Conservation (phyloP, 2,113 vertebrate genomes). For the Anguilla rostrata region DNA sequence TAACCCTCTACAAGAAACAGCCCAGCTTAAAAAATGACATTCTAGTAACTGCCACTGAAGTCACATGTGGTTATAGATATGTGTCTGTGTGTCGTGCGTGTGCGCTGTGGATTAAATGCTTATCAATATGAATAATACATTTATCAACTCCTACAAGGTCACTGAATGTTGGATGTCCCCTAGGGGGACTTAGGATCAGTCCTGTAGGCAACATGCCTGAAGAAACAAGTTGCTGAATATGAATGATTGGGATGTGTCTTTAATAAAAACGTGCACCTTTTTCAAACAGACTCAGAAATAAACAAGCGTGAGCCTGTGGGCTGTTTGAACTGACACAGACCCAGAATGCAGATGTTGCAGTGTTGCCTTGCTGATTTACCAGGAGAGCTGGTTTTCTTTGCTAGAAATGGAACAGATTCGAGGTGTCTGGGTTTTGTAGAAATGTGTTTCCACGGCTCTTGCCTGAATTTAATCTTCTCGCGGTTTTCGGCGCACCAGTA, state of each 20-base stretch:
- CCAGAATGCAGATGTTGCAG: constrained; percentile 16
- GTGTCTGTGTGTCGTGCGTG: not conserved
- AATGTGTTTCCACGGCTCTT: not conserved
- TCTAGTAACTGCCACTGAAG: constrained; percentile 17
- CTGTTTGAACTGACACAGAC: constrained; percentile 9
- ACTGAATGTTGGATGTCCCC: not conserved
- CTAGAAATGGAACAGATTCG: not conserved
- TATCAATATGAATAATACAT: constrained; percentile 6
- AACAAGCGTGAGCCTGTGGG: not conserved
- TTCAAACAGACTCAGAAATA: not conserved
- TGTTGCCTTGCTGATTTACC: not conserved
- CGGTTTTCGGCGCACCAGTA: not conserved
- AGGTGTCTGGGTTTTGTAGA: not conserved
- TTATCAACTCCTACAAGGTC: not conserved
- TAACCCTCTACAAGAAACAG: constrained; percentile 14
- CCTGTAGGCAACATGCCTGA: not conserved
- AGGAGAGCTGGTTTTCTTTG: not conserved
- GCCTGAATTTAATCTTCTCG: not conserved
- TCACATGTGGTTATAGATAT: not conserved
- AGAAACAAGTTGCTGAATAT: not conserved
- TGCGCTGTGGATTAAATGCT: not conserved
- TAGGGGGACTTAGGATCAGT: not conserved
- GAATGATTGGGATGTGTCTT: not conserved
- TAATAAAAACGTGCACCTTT: not conserved
- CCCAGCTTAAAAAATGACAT: constrained; percentile 29